Conservation (phyloP, 2,113 vertebrate genomes). For the Coreoperca whiteheadi region DNA sequence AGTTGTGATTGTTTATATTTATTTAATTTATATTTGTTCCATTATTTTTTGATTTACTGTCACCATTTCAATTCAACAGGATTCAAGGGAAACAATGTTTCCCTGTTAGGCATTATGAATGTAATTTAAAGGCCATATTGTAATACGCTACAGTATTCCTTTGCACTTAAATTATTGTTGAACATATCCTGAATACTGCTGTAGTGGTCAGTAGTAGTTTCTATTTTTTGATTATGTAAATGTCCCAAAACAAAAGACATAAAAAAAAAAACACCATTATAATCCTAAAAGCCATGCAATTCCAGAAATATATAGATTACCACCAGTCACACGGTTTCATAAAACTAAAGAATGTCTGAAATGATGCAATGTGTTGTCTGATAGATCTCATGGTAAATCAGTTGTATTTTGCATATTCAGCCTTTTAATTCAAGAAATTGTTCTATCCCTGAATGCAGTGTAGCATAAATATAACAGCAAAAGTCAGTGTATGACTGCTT, state of each 20-base stretch:
- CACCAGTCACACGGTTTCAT: conserved; percentile 1
- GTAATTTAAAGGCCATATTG: conserved; percentile 71
- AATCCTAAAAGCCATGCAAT: conserved; percentile 27
- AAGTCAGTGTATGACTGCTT: conserved; percentile 39
- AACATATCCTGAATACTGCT: conserved; percentile 63
- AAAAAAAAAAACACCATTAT: background rate
- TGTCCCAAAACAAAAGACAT: conserved; percentile 19
- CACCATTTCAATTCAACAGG: conserved; percentile 6
- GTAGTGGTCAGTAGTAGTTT: conserved; percentile 51
- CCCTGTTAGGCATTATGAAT: conserved; percentile 65
- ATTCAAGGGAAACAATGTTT: conserved; percentile 25
- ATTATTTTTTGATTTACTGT: background rate
- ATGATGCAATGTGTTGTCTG: conserved; percentile 9
- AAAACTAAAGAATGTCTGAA: conserved; percentile 25
- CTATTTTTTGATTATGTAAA: conserved; percentile 61
- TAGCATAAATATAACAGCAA: conserved; percentile 10
- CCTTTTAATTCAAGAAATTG: conserved; percentile 43
- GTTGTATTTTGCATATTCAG: conserved; percentile 43
- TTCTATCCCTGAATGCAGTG: conserved; percentile 33
- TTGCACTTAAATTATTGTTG: conserved; percentile 69
- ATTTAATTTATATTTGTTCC: conserved; percentile 3
- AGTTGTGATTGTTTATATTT: conserved; percentile 41
- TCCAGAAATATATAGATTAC: conserved; percentile 3
- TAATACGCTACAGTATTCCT: conserved; percentile 54
- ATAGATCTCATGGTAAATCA: background rate